A percentile compares a stretch with the other conserved stretches of the same genome.
These are phyloP conservation scores for Uria lomvia DNA, from an alignment of 2,113 vertebrate species.

Conservation along the genomic window DNA sequence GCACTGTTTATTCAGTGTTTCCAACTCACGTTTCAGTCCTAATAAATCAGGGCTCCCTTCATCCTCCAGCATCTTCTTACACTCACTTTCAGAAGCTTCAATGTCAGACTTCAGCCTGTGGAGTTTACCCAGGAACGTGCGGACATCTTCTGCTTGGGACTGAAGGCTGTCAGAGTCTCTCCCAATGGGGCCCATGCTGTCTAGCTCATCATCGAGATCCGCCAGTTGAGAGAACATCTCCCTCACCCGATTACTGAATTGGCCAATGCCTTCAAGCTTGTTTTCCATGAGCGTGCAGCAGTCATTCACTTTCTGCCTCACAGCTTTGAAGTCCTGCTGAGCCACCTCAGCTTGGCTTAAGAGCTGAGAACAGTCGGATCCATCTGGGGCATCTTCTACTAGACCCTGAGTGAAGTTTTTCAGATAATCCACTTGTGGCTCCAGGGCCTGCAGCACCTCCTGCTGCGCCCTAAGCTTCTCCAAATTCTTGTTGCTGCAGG, in stretches of 20 bases:
- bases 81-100: conserved; percentile 82
- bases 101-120: conserved; percentile 79
- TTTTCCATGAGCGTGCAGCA: conserved; percentile 86
- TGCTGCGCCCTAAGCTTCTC: conserved; percentile 90
- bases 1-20: conserved; percentile 91
- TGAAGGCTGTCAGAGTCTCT: conserved; percentile 90
- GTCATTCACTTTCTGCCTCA: conserved; percentile 85
- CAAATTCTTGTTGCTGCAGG: conserved; percentile 93
- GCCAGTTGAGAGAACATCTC: conserved; percentile 93
- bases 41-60: conserved; percentile 92
- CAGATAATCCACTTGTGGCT: conserved; percentile 91
- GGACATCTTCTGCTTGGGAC: conserved; percentile 89
- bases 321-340: conserved; percentile 81
- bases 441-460: conserved; percentile 84
- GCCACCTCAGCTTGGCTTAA: conserved; percentile 80
- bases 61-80: conserved; percentile 85
- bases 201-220: conserved; percentile 93
- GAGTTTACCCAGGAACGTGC: conserved; percentile 83
- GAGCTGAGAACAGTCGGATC: conserved; percentile 79
- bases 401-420: conserved; percentile 88
- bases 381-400: conserved; percentile 85
- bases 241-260: conserved; percentile 86
- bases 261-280: conserved; percentile 91
- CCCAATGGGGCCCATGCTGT: conserved; percentile 87
- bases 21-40: conserved; percentile 89